Evolutionary conservation across 2,888 invertebrate species (phyloP).

Genomic region (Hyles lineata): DNA sequence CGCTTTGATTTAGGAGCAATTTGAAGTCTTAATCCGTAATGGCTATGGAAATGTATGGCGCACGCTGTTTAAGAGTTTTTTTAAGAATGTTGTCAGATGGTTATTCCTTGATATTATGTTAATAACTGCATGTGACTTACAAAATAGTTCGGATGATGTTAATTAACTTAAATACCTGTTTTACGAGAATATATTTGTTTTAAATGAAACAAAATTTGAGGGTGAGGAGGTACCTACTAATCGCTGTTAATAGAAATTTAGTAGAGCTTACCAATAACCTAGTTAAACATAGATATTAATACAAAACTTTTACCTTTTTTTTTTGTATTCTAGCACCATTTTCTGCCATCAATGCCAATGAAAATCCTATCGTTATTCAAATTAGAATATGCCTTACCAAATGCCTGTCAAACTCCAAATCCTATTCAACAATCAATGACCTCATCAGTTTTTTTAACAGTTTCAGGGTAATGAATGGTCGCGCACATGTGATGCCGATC

Average conservation of each 20-base stretch:
- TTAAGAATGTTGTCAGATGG: slow-evolving; percentile 6
- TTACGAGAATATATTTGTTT: background rate
- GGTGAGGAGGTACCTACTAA: too few species aligned
- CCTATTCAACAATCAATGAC: background rate
- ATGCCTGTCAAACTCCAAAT: background rate
- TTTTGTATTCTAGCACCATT: too few species aligned
- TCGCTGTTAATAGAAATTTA: too few species aligned
- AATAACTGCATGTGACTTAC: background rate
- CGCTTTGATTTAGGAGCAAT: slow-evolving; percentile 18
- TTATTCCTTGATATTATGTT: slow-evolving; percentile 1
- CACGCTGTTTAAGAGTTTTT: slow-evolving; percentile 23
- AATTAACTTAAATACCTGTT: background rate
- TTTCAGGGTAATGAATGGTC: slow-evolving; percentile 24
- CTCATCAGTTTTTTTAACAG: slow-evolving; percentile 24
- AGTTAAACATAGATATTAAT: too few species aligned
- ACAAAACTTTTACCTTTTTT: too few species aligned
- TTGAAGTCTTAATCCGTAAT: slow-evolving; percentile 26
- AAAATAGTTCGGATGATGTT: slow-evolving; percentile 1
- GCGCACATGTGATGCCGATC: slow-evolving; percentile 58
- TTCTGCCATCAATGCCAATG: too few species aligned
- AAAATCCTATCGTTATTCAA: too few species aligned
- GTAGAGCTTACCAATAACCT: too few species aligned
- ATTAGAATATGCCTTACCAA: too few species aligned
- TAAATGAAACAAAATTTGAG: background rate
- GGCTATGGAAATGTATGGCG: slow-evolving; percentile 23